phyloP scores from a whole-genome alignment of 2,888 invertebrate species.

The Dasysyrphus albostriatus region DNA sequence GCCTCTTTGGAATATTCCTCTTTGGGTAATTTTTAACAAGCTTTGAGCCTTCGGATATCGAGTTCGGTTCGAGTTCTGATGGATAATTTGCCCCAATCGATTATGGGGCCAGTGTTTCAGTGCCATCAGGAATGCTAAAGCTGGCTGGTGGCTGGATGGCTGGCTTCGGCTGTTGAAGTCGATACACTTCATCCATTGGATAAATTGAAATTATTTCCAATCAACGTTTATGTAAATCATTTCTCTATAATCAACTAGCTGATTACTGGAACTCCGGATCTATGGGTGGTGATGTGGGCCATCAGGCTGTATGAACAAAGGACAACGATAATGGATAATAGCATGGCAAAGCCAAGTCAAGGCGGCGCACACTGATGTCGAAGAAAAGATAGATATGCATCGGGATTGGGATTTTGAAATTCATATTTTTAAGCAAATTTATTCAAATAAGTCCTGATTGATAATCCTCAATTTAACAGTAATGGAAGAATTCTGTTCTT shows the following conservation, averaged over 20 bases:
- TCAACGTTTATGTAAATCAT: conserved; percentile 51
- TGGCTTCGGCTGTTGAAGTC: conserved; percentile 17
- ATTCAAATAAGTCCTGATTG: conserved; percentile 56
- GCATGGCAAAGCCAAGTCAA: conserved; percentile 20
- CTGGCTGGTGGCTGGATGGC: background rate
- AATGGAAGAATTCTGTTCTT: conserved; percentile 36
- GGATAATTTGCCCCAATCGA: conserved; percentile 49
- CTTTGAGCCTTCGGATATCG: conserved; percentile 44
- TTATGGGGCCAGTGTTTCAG: conserved; percentile 17
- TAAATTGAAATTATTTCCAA: conserved; percentile 61
- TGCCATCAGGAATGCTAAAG: background rate
- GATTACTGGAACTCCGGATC: conserved; percentile 16
- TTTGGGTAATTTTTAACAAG: conserved; percentile 45
- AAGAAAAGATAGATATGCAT: conserved; percentile 40
- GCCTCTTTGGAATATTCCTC: conserved; percentile 35
- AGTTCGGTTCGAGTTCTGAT: conserved; percentile 24
- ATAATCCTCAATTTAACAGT: conserved; percentile 45
- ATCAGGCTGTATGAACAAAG: conserved; percentile 1
- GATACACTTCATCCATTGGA: conserved; percentile 40
- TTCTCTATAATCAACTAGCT: conserved; percentile 37
- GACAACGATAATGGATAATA: conserved; percentile 42
- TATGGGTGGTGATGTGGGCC: background rate
- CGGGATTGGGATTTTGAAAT: conserved; percentile 52
- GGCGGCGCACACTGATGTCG: background rate
- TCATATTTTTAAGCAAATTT: conserved; percentile 60